Base-by-base conservation (phyloP, 2,888 invertebrate species). In the Ennomos erosarius region DNA sequence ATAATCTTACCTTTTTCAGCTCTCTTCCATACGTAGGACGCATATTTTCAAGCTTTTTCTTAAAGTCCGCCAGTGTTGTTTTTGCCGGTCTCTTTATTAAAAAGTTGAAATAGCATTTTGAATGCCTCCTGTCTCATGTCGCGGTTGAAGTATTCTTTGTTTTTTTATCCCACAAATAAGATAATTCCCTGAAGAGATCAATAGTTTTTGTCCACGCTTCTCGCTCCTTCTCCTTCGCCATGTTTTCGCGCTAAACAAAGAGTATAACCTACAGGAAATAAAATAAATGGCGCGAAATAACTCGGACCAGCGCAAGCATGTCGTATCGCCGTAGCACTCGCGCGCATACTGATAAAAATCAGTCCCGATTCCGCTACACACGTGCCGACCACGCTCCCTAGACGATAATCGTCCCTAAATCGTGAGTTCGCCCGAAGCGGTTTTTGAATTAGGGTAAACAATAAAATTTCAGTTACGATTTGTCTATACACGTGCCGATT, bases 1-100 rank as follows among this genome's bases (percentile, higher is more conserved):
- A 51, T 51, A 33, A 55, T 51, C 59, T 59, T 43, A 59, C 63
- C 59, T 65, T 64, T 55, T 55, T 65, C 45, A 64, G 51, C 59
- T 65, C 65, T 55, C 65, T 53, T 58, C 55, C 62, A 52, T 55
- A 59, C 46, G 64, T 40, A 55, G 62, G 59, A 51, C 64, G 64
- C 65, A 65, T 65, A 56, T 64, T 64, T 44, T 65, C 59, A 63
- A 64, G 44, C 33, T 65, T 65, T 64, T 64, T 64, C 54, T 64
- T 50, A 34, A 64, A 58, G 43, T 54, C 55, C 8, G 53, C 58
- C 53, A 56, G 51, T 9, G 52, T 46, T 34, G 56, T 64, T 16
- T 49, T 48, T 62, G 53, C 58, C 62, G 43, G 36, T 38, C 51
- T 60, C 60, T 62, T 64, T 58, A 46, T 61, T 44, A 64, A 34